phyloP scores from a whole-genome alignment of 1,140 invertebrate genomes.

The Xylocopa sonorina region DNA sequence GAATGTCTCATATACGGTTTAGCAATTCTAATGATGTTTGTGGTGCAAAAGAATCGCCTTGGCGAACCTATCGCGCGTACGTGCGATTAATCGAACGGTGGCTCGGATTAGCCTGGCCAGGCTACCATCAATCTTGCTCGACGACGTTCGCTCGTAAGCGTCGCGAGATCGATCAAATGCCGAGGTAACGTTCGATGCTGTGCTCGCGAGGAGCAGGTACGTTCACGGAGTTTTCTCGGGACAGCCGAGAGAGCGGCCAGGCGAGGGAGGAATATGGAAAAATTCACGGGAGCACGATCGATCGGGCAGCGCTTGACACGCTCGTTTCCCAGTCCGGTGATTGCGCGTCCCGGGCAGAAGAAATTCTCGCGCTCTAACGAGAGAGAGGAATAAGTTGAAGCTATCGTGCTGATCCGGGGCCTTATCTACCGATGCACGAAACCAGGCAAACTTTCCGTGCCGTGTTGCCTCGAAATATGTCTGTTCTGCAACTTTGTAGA shows the following conservation, averaged over 20 bases:
- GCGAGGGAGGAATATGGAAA: not conserved
- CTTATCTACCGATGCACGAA: constrained; percentile 47
- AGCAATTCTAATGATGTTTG: no score
- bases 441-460: constrained; percentile 26
- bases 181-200: no score
- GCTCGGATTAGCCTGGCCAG: no score
- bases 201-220: no score
- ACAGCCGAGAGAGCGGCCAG: no score
- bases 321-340: not conserved
- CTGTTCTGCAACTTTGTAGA: constrained; percentile 34
- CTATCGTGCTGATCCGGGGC: not conserved
- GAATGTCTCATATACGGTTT: no score
- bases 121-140: not conserved
- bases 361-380: constrained; percentile 23
- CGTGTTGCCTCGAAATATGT: not conserved
- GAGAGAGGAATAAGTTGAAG: constrained; percentile 19
- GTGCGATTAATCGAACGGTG: no score
- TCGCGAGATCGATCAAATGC: no score
- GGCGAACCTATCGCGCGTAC: no score
- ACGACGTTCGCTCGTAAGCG: not conserved
- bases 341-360: not conserved
- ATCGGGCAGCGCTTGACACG: not conserved
- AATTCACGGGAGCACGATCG: not conserved
- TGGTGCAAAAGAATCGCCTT: no score
- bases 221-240: no score